Base-by-base conservation (phyloP, 2,888 invertebrate genomes). In the Athrips mouffetella region DNA sequence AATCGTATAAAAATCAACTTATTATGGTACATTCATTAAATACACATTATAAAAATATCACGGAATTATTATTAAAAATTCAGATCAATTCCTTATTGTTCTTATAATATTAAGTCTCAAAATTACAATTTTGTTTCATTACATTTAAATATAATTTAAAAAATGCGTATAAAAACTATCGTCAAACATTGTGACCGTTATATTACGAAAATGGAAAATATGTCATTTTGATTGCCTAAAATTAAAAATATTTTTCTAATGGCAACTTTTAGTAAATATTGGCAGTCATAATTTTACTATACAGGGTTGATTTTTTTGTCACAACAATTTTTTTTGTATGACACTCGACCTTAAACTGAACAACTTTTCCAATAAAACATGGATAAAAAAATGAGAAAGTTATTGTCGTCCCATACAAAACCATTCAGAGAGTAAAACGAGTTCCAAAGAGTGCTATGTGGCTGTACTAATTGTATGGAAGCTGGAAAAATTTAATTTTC, bases 21-120 rank as follows among this genome's bases (percentile, higher is more conserved):
- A n/a, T n/a, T n/a, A n/a, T n/a, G n/a, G n/a, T n/a, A n/a, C n/a
- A n/a, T n/a, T n/a, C n/a, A n/a, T n/a, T 42, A 16, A 42, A 27
- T 21, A 25, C 37, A 20, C 20, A 46, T 40, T 31, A 44, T 40
- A 37, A 41, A 48, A 27, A 42, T 45, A 25, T 40, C 33, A 50
- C 48, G 51, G 48, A 49, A 27, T 48, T 40, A 48, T 51, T 54
- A 50, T 49, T 45, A 47, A 53, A 54, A 60, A 54, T 65, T 67
- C 67, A 68, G 67, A 68, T 64, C 66, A 55, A 21, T 52, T 45
- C 53, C 49, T 33, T 47, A 30, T 42, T 42, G 47, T 37, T 41
- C 27, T 27, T 51, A 41, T 18, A 39, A 42, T 48, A 52, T 63
- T 54, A 67, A 62, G 65, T 62, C 59, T 58, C 57, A 47, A n/a